These are phyloP conservation scores for Poeciliopsis occidentalis DNA, from an alignment of 2,113 vertebrate genomes.

Conservation along the genomic window DNA sequence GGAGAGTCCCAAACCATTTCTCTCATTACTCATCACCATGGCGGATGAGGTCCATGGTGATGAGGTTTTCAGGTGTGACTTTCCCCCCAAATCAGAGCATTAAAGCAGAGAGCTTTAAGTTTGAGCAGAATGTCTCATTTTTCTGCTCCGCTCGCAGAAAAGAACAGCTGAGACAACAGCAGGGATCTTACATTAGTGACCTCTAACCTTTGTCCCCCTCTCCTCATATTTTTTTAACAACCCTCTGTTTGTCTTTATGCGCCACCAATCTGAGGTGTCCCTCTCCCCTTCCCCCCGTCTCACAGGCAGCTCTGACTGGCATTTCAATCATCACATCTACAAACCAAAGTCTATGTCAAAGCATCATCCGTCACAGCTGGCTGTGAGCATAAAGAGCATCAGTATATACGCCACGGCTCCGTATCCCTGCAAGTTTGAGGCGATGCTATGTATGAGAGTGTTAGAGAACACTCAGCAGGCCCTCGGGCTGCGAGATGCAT, in stretches of 20 bases:
- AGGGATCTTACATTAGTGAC: conserved; percentile 57
- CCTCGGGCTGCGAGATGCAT: neutral
- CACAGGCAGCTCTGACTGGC: conserved; percentile 51
- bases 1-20: conserved; percentile 49
- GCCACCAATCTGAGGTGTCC: neutral
- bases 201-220: conserved; percentile 31
- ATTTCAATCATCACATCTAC: conserved; percentile 61
- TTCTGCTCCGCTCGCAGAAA: conserved; percentile 26
- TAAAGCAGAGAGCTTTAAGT: conserved; percentile 23
- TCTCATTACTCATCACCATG: conserved; percentile 66
- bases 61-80: conserved; percentile 36
- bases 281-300: conserved; percentile 45
- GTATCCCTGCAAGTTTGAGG: conserved; percentile 17
- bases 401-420: neutral
- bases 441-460: conserved; percentile 7
- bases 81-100: neutral
- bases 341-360: conserved; percentile 31
- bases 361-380: conserved; percentile 36
- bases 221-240: conserved; percentile 35
- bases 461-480: conserved; percentile 1
- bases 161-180: conserved; percentile 68
- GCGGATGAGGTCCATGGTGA: conserved; percentile 11
- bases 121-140: conserved; percentile 29
- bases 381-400: neutral
- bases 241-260: conserved; percentile 23